Evolutionary conservation across 2,888 invertebrate genomes (phyloP).

Genomic region (Muscina levida): DNA sequence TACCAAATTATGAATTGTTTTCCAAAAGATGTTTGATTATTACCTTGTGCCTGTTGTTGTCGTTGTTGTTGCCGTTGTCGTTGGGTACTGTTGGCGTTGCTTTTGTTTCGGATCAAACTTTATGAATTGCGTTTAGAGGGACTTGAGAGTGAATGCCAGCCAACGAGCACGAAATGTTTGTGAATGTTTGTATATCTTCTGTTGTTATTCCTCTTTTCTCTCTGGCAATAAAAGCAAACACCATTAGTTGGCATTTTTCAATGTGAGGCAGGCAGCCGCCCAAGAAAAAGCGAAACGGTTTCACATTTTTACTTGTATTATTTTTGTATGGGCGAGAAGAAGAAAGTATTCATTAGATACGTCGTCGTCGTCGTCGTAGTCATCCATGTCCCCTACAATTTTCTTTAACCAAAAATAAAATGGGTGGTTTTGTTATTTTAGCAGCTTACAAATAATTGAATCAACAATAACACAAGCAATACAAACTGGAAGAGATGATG

Average conservation of each 20-base stretch:
- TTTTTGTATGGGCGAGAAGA: slow-evolving; percentile 47
- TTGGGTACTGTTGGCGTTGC: not conserved
- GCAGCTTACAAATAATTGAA: slow-evolving; percentile 53
- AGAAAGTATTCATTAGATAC: slow-evolving; percentile 48
- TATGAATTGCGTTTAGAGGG: not conserved
- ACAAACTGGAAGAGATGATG: too few species aligned
- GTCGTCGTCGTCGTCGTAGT: not conserved
- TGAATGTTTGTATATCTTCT: slow-evolving; percentile 28
- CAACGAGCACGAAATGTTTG: slow-evolving; percentile 5
- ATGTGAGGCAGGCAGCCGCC: not conserved
- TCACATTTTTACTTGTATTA: slow-evolving; percentile 26
- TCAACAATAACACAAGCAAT: slow-evolving; percentile 10
- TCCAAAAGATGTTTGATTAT: slow-evolving; percentile 53
- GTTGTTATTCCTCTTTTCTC: not conserved
- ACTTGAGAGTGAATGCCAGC: too few species aligned
- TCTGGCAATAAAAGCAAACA: slow-evolving; percentile 32
- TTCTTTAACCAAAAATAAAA: slow-evolving; percentile 30
- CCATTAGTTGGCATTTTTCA: slow-evolving; percentile 62
- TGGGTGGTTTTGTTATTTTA: slow-evolving; percentile 57
- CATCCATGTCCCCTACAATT: not conserved
- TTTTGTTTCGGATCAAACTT: not conserved
- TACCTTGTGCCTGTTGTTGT: slow-evolving; percentile 7
- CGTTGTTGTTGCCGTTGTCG: too few species aligned
- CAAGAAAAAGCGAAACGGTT: slow-evolving; percentile 25
- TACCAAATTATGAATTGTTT: slow-evolving; percentile 64